These are phyloP conservation scores for Melipona quadrifasciata DNA, from an alignment of 1,140 invertebrate genomes.

Conservation along the genomic window DNA sequence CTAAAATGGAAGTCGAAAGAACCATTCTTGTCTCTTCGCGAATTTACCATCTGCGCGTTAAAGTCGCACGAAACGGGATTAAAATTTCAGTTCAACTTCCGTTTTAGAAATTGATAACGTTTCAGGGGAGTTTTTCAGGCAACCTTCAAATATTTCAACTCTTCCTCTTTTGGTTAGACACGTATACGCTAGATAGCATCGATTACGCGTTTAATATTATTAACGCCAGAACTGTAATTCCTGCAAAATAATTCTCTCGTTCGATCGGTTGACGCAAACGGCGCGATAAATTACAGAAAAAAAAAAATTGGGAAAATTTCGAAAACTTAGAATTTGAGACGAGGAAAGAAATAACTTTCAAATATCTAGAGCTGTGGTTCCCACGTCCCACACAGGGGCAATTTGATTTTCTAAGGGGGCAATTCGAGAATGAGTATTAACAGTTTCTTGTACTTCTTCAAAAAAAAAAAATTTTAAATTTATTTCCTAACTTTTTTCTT, in stretches of 20 bases:
- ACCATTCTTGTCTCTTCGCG: background rate
- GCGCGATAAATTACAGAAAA: background rate
- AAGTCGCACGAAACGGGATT: background rate
- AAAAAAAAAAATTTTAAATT: too few species aligned
- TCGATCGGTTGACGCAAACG: background rate
- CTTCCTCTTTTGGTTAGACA: conserved; percentile 22
- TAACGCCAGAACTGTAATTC: background rate
- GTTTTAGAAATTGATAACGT: background rate
- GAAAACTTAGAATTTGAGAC: too few species aligned
- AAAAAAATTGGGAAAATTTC: too few species aligned
- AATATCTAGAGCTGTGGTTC: too few species aligned
- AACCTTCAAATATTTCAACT: background rate
- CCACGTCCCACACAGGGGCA: too few species aligned
- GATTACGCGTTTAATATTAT: conserved; percentile 20
- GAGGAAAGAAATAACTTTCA: too few species aligned
- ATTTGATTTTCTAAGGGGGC: too few species aligned
- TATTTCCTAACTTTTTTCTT: too few species aligned
- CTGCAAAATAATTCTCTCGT: conserved; percentile 10
- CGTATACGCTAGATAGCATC: conserved; percentile 15
- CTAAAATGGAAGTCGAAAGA: conserved; percentile 7
- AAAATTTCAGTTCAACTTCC: background rate
- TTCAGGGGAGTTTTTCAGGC: background rate
- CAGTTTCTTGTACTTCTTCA: too few species aligned
- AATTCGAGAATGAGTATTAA: too few species aligned
- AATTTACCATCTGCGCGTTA: background rate